These are phyloP conservation scores for Cettia cetti DNA, from an alignment of 2,113 vertebrate genomes.

Conservation along the genomic window DNA sequence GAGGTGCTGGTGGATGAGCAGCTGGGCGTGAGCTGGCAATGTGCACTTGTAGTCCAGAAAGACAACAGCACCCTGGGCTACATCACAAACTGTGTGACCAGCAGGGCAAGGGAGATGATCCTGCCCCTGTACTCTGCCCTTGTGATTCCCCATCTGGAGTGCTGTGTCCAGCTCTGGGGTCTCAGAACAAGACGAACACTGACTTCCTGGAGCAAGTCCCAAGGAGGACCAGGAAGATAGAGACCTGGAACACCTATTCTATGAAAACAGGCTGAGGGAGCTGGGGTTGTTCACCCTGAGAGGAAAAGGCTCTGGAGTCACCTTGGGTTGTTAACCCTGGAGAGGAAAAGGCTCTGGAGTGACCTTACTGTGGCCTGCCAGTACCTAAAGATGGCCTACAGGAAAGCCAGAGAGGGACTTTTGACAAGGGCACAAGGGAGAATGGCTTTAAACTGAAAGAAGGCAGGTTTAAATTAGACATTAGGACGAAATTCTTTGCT, in stretches of 20 bases:
- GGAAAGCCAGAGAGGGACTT: neutral
- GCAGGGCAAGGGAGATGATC: neutral
- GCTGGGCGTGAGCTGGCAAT: neutral
- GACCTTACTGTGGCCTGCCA: neutral
- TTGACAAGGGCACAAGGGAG: neutral
- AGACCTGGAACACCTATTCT: neutral
- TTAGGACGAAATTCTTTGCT: neutral
- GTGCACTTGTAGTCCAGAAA: neutral
- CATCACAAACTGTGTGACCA: neutral
- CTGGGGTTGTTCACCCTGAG: neutral
- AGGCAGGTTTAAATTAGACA: neutral
- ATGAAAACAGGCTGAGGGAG: neutral
- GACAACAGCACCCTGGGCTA: neutral
- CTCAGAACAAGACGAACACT: neutral
- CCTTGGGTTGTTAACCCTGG: too few species aligned
- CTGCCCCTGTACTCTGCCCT: neutral
- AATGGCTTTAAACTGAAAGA: neutral
- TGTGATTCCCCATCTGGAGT: neutral
- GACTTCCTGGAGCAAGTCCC: neutral
- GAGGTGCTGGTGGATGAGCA: neutral
- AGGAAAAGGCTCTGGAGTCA: neutral
- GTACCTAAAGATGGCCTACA: neutral
- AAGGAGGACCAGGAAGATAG: neutral
- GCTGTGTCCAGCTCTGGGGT: neutral
- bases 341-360: too few species aligned